Conservation (phyloP, 2,888 invertebrate genomes). For the Drosophila lacicola region DNA sequence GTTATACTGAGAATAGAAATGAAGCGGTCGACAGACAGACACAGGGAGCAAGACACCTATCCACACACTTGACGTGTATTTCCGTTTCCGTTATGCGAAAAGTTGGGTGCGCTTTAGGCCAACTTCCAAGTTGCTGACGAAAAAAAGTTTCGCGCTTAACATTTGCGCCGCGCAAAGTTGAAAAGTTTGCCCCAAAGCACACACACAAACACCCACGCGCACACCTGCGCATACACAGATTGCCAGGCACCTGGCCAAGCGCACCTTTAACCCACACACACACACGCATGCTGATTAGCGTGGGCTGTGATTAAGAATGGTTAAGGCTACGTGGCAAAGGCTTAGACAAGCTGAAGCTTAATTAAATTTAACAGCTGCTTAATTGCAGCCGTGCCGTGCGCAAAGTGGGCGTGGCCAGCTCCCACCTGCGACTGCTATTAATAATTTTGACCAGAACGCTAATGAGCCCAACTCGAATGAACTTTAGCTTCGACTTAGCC, state of each 20-base stretch:
- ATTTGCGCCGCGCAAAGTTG: conserved; percentile 71
- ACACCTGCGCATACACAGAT: conserved; percentile 38
- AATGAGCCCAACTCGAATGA: conserved; percentile 70
- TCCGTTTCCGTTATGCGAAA: conserved; percentile 80
- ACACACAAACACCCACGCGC: conserved; percentile 22
- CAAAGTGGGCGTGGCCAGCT: conserved; percentile 28
- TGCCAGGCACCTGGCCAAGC: conserved; percentile 47
- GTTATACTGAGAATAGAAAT: conserved; percentile 51
- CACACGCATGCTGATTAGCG: conserved; percentile 67
- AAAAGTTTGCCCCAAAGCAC: conserved; percentile 63
- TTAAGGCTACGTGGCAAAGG: conserved; percentile 56
- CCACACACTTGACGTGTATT: conserved; percentile 76
- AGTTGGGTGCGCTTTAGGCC: conserved; percentile 59
- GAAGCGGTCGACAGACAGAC: conserved; percentile 12
- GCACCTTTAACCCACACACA: conserved; percentile 22
- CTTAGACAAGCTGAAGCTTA: conserved; percentile 69
- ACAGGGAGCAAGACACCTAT: conserved; percentile 58
- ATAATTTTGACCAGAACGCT: conserved; percentile 80
- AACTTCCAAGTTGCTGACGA: conserved; percentile 49
- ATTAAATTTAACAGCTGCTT: conserved; percentile 81
- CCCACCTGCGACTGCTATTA: conserved; percentile 54
- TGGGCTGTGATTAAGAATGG: conserved; percentile 49
- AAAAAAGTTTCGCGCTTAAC: conserved; percentile 73
- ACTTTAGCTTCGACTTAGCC: conserved; percentile 58
- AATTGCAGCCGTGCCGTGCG: conserved; percentile 55